Evolutionary conservation across 1,140 invertebrate species (phyloP).

Genomic region (Drosophila murphyi): DNA sequence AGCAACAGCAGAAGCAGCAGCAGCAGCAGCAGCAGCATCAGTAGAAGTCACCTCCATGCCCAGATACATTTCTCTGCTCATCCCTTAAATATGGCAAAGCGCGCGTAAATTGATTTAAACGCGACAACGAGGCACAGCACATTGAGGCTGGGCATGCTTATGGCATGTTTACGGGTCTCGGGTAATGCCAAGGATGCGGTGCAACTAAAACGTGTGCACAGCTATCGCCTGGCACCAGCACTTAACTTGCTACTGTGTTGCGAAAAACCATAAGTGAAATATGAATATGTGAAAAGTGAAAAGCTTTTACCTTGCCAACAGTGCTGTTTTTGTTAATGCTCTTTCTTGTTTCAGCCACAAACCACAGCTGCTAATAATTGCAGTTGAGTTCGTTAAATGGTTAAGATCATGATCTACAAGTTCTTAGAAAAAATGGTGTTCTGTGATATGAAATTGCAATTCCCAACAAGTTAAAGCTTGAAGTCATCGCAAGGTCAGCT

Average conservation of each 20-base stretch:
- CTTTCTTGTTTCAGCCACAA: background rate
- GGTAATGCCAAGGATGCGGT: background rate
- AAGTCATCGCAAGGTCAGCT: too few relatives aligned
- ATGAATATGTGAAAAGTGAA: constrained; percentile 10
- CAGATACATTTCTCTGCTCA: constrained; percentile 9
- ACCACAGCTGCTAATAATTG: background rate
- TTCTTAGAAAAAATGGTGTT: too few relatives aligned
- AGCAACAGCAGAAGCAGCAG: too few relatives aligned
- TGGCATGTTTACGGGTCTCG: background rate
- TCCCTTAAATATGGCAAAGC: constrained; percentile 78
- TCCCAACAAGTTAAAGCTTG: too few relatives aligned
- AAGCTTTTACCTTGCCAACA: background rate
- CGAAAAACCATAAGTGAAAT: constrained; percentile 10
- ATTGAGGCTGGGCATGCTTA: background rate
- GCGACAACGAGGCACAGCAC: constrained; percentile 49
- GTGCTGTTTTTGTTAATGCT: background rate
- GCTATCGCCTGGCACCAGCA: constrained; percentile 1
- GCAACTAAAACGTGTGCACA: constrained; percentile 11
- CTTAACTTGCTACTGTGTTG: background rate
- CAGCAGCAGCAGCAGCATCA: background rate
- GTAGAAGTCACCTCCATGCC: background rate
- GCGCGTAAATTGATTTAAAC: constrained; percentile 80
- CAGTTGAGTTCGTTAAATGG: background rate
- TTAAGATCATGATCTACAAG: background rate
- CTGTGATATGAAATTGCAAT: too few relatives aligned